phyloP scores from a whole-genome alignment of 2,797 vertebrate genomes.

The Steatocranus sp. region DNA sequence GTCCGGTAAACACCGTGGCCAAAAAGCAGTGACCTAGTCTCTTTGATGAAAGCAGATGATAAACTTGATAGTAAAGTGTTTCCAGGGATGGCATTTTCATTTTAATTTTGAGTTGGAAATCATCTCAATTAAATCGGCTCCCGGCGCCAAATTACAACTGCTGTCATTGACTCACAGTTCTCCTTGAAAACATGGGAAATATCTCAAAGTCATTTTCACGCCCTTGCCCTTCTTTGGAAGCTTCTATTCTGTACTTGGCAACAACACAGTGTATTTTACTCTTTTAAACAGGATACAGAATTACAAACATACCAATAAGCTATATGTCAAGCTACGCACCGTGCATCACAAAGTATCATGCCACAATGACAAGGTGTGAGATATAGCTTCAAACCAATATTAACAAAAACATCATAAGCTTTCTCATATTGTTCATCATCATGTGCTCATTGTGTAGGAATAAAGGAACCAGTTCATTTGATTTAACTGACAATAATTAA shows the following conservation, averaged over 20 bases:
- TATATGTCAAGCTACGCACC: not conserved
- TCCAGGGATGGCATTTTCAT: slow-evolving; percentile 10
- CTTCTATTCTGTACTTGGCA: not conserved
- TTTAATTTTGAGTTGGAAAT: slow-evolving; percentile 23
- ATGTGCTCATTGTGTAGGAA: not conserved
- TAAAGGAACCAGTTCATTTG: not conserved
- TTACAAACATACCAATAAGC: not conserved
- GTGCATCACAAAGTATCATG: not conserved
- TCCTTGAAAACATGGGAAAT: slow-evolving; percentile 5
- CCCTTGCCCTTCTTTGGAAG: not conserved
- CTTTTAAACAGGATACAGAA: not conserved
- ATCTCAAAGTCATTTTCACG: not conserved
- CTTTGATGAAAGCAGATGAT: slow-evolving; percentile 47
- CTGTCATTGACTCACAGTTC: slow-evolving; percentile 8
- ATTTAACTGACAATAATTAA: not conserved
- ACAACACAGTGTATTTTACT: not conserved
- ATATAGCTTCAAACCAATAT: not conserved
- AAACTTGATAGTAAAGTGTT: slow-evolving; percentile 42
- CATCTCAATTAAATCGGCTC: slow-evolving; percentile 39
- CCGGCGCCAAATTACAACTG: slow-evolving; percentile 8
- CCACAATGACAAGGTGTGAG: not conserved
- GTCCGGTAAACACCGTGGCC: slow-evolving; percentile 36
- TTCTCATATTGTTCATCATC: not conserved
- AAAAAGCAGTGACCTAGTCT: slow-evolving; percentile 48
- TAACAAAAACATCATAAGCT: not conserved